Base-by-base conservation (phyloP, 2,797 vertebrate genomes). In the Spondyliosoma cantharus region DNA sequence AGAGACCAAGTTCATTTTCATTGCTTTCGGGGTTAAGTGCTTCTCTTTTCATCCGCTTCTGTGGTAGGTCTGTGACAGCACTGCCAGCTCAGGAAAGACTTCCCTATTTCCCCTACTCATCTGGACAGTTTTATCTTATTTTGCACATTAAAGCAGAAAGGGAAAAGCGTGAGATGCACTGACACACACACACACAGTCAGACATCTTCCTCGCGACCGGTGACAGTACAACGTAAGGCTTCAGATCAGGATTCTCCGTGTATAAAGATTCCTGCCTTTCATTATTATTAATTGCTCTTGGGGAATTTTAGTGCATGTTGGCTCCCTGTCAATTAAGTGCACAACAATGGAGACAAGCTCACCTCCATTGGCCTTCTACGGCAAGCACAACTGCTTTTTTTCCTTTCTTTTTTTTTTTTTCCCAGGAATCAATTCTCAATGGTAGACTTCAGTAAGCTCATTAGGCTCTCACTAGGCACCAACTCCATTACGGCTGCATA, bases 361-460 rank as follows among this genome's bases (percentile, higher is more conserved):
- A 93, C 93, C 92, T 93, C 90, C 84, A 78, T 50, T 85, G 88
- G 88, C 88, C 92, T 80, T 86, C 89, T 89, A 80, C 87, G 82
- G 80, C 84, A 72, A 86, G 78, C 82, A 78, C 83, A 89, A 86
- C 83, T 52, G 60, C 32, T 72, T 76, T 84, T 84, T 71, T 56
- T 13, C 19, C 6, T 17, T 71, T 71, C 76, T 72, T 82, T 74
- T 74, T 63, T 60, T 75, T 69, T 66, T 87, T 79, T 62, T 37
- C 81, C 75, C 86, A 83, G 83, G 89, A 95, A 95, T 94, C 94
- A 94, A 94, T 93, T 93, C 94, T 95, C 94, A 89, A 90, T 89
- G 91, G 94, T 93, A 89, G 92, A 94, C 91, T 94, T 85, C 84
- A 91, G 92, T 94, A 91, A 92, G 94, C 94, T 95, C 94, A 95